Evolutionary conservation across 2,888 invertebrate species (phyloP).

Genomic region (Drosophila anomelani): DNA sequence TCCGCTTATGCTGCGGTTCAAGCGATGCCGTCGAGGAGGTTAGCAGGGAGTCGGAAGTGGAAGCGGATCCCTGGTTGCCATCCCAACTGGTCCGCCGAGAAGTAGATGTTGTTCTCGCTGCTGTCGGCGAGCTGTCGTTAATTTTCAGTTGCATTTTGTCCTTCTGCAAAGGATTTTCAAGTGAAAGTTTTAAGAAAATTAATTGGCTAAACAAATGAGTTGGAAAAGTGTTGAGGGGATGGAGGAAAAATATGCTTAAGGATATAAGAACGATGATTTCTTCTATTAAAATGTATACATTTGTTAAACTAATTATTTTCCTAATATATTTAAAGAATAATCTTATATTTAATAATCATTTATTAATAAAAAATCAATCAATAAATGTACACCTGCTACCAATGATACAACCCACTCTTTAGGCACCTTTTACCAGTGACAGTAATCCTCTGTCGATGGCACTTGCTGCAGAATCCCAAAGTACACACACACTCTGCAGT

Average conservation of each 20-base stretch:
- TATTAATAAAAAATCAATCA: background rate
- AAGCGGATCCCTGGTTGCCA: slow-evolving; percentile 19
- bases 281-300: too few species aligned
- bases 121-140: slow-evolving; percentile 25
- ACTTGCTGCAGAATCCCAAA: slow-evolving; percentile 9
- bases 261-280: background rate
- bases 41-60: slow-evolving; percentile 32
- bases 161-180: slow-evolving; percentile 9
- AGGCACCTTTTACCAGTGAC: background rate
- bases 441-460: slow-evolving; percentile 26
- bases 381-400: background rate
- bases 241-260: background rate
- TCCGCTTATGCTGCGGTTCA: slow-evolving; percentile 22
- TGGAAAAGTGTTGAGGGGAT: background rate
- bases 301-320: too few species aligned
- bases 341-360: background rate
- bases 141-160: slow-evolving; percentile 24
- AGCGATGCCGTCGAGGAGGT: slow-evolving; percentile 65
- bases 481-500: slow-evolving; percentile 6
- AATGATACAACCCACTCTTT: slow-evolving; percentile 3
- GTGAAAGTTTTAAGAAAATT: background rate
- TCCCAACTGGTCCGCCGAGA: slow-evolving; percentile 30
- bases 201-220: background rate
- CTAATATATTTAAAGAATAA: background rate
- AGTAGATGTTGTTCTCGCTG: slow-evolving; percentile 14